Percentiles rank a stretch among this genome's conserved stretches.
Evolutionary conservation across 2,797 vertebrate genomes (phyloP).

Genomic region (Chaenodraco wilsoni): DNA sequence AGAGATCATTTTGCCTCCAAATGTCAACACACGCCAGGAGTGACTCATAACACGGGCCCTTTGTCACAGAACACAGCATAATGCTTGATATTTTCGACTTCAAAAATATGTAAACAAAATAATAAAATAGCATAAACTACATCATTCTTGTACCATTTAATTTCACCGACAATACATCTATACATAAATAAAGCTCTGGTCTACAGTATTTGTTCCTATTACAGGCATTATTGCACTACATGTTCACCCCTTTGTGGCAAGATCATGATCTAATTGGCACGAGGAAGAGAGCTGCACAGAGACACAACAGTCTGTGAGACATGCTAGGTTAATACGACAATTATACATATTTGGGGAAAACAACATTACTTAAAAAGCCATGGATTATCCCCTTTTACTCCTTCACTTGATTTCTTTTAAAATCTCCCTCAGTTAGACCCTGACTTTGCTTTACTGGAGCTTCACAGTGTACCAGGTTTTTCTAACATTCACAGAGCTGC

Average conservation of each 20-base stretch:
- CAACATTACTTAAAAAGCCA: slow-evolving; percentile 28
- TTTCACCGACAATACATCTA: slow-evolving; percentile 28
- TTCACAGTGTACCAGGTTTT: slow-evolving; percentile 57
- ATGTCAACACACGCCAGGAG: slow-evolving; percentile 20
- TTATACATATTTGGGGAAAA: slow-evolving; percentile 21
- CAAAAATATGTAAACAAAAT: slow-evolving; percentile 29
- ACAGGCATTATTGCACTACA: slow-evolving; percentile 68
- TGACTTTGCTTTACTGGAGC: slow-evolving; percentile 11
- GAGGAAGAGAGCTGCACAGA: slow-evolving; percentile 57
- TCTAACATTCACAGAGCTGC: slow-evolving; percentile 41
- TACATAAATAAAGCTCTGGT: slow-evolving; percentile 66
- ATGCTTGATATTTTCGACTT: slow-evolving; percentile 6
- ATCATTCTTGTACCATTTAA: slow-evolving; percentile 28
- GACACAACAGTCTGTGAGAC: slow-evolving; percentile 45
- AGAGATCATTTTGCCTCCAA: slow-evolving; percentile 21
- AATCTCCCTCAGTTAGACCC: slow-evolving; percentile 13
- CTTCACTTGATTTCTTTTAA: slow-evolving; percentile 13
- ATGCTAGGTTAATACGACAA: slow-evolving; percentile 57
- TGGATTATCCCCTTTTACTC: slow-evolving; percentile 4
- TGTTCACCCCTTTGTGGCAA: slow-evolving; percentile 31
- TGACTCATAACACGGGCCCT: slow-evolving; percentile 45
- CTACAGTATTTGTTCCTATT: slow-evolving; percentile 49
- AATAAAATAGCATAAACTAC: slow-evolving; percentile 5
- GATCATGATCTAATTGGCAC: slow-evolving; percentile 51
- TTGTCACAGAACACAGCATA: slow-evolving; percentile 20